phyloP scores from a whole-genome alignment of 1,140 invertebrate genomes.

The Aphelenchoides besseyi region DNA sequence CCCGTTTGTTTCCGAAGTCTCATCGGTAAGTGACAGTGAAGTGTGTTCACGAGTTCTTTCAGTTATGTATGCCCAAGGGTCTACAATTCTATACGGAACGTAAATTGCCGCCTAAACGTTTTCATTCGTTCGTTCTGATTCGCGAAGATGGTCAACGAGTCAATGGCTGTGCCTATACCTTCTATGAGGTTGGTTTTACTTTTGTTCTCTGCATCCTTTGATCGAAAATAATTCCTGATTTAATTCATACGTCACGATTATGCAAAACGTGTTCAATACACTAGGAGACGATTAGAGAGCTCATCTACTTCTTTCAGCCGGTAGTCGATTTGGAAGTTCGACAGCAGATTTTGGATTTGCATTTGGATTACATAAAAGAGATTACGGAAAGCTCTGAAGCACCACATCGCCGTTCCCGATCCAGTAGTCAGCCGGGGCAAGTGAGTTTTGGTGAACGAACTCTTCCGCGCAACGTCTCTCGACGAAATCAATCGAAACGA shows the following conservation, averaged over 20 bases:
- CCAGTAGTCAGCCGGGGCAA: constrained; percentile 71
- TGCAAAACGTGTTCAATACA: no score
- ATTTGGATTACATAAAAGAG: constrained; percentile 40
- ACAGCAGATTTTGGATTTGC: constrained; percentile 51
- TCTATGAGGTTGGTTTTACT: constrained; percentile 75
- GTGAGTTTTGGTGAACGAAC: constrained; percentile 69
- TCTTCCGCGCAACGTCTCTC: constrained; percentile 66
- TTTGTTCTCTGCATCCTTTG: no score
- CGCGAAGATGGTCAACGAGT: constrained; percentile 86
- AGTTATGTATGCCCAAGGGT: constrained; percentile 88
- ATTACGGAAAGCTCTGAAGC: constrained; percentile 29
- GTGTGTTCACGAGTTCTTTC: constrained; percentile 9
- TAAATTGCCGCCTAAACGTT: constrained; percentile 77
- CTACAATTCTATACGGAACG: constrained; percentile 89
- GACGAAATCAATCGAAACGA: constrained; percentile 69
- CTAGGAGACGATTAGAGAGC: background rate
- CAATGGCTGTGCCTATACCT: constrained; percentile 87
- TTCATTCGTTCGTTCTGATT: constrained; percentile 95
- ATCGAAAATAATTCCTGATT: no score
- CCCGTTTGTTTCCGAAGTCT: constrained; percentile 78
- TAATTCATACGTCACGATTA: background rate
- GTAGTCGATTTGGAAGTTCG: constrained; percentile 52
- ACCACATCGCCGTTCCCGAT: background rate
- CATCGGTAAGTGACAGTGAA: constrained; percentile 80
- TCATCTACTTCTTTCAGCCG: constrained; percentile 13